Conservation (phyloP, 2,888 invertebrate species). For the Salticus scenicus region DNA sequence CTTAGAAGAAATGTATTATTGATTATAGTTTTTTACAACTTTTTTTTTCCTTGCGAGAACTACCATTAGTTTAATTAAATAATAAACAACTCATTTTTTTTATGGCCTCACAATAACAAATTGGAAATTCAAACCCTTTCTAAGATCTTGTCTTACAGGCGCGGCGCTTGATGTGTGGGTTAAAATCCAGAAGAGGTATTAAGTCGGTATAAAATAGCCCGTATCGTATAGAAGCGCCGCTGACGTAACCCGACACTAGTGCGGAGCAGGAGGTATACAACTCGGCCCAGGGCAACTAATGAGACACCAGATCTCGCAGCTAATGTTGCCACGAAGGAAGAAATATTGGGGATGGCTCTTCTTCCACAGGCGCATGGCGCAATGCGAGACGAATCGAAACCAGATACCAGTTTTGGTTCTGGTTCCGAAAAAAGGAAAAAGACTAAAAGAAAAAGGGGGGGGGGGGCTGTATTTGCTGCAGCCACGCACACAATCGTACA, state of each 20-base stretch:
- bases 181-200: conserved; percentile 34
- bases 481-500: conserved; percentile 64
- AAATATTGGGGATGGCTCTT: conserved; percentile 56
- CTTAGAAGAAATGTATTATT: too few relatives aligned
- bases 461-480: conserved; percentile 18
- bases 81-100: conserved; percentile 21
- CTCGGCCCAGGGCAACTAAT: conserved; percentile 66
- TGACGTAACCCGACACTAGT: conserved; percentile 37
- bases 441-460: background rate
- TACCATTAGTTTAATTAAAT: conserved; percentile 12
- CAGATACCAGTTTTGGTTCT: conserved; percentile 58
- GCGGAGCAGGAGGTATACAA: conserved; percentile 60
- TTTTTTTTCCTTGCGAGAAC: background rate
- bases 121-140: conserved; percentile 65
- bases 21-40: background rate
- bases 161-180: conserved; percentile 45
- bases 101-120: conserved; percentile 54
- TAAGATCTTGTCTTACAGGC: conserved; percentile 27
- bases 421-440: conserved; percentile 32
- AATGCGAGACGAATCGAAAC: conserved; percentile 66
- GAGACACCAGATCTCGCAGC: conserved; percentile 64
- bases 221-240: conserved; percentile 58
- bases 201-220: conserved; percentile 64
- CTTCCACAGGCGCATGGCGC: conserved; percentile 47
- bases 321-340: conserved; percentile 61